phyloP scores from a whole-genome alignment of 2,888 invertebrate species.

The Clusia tigrina region DNA sequence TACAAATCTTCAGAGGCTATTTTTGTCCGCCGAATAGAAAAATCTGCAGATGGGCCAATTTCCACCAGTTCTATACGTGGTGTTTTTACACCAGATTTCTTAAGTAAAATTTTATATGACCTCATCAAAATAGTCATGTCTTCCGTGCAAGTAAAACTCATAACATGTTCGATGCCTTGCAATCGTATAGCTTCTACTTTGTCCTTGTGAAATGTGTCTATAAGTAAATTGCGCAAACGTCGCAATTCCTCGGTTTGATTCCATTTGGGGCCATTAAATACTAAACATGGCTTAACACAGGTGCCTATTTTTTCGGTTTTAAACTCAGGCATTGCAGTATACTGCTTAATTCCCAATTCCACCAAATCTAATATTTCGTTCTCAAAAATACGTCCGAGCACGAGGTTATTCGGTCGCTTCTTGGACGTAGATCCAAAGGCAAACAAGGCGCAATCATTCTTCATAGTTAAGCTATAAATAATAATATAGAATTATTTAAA shows the following conservation, averaged over 20 bases:
- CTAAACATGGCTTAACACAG: constrained; percentile 88
- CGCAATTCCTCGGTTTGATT: constrained; percentile 81
- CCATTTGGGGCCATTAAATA: constrained; percentile 93
- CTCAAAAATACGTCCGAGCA: constrained; percentile 90
- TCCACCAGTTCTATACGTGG: constrained; percentile 85
- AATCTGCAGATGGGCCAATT: constrained; percentile 86
- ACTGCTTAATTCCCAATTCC: constrained; percentile 90
- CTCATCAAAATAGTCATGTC: constrained; percentile 82
- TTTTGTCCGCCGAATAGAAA: constrained; percentile 83
- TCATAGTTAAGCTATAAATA: constrained; percentile 71
- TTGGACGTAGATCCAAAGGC: constrained; percentile 91
- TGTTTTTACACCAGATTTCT: constrained; percentile 88
- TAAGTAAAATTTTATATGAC: constrained; percentile 80
- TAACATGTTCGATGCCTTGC: constrained; percentile 92
- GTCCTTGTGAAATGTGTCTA: constrained; percentile 86
- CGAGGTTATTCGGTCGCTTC: constrained; percentile 91
- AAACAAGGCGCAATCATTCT: constrained; percentile 89
- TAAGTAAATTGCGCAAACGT: constrained; percentile 85
- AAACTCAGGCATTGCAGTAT: constrained; percentile 80
- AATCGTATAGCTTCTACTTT: constrained; percentile 77
- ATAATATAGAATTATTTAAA: constrained; percentile 9
- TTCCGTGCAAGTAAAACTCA: constrained; percentile 84
- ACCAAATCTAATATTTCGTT: constrained; percentile 93
- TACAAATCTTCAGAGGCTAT: constrained; percentile 89
- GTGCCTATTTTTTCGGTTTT: constrained; percentile 77